These are phyloP conservation scores for Etheostoma cragini DNA, from an alignment of 2,113 vertebrate species.

Conservation along the genomic window DNA sequence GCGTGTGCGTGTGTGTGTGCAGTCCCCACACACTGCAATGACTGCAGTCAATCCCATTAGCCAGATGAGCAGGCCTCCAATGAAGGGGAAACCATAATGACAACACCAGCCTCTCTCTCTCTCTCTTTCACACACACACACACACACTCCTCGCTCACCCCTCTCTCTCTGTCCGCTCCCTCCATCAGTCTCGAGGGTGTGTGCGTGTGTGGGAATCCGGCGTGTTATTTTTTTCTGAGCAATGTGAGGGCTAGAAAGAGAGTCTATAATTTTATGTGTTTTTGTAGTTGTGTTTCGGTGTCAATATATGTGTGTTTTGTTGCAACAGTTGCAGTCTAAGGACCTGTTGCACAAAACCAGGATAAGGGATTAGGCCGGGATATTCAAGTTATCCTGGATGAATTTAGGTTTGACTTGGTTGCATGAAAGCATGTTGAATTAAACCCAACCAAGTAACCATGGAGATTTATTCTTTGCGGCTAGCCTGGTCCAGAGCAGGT, in stretches of 20 bases:
- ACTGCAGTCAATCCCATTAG: constrained; percentile 80
- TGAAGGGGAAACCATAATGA: constrained; percentile 78
- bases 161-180: constrained; percentile 41
- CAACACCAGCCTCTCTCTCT: constrained; percentile 54
- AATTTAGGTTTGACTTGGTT: too few relatives aligned
- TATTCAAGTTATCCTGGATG: too few relatives aligned
- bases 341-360: too few relatives aligned
- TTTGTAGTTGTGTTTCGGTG: constrained; percentile 18
- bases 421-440: too few relatives aligned
- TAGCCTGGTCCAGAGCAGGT: too few relatives aligned
- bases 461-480: too few relatives aligned
- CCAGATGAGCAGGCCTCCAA: constrained; percentile 79
- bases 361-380: too few relatives aligned
- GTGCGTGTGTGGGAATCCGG: background rate
- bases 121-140: background rate
- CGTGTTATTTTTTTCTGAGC: constrained; percentile 16
- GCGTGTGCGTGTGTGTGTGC: constrained; percentile 17
- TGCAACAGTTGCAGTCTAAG: constrained; percentile 11
- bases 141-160: constrained; percentile 22
- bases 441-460: too few relatives aligned
- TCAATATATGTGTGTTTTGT: background rate
- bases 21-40: constrained; percentile 40
- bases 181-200: constrained; percentile 44
- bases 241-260: constrained; percentile 1
- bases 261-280: constrained; percentile 15